Conservation (phyloP, 2,797 vertebrate species). For the Yasuhikotakia modesta region DNA sequence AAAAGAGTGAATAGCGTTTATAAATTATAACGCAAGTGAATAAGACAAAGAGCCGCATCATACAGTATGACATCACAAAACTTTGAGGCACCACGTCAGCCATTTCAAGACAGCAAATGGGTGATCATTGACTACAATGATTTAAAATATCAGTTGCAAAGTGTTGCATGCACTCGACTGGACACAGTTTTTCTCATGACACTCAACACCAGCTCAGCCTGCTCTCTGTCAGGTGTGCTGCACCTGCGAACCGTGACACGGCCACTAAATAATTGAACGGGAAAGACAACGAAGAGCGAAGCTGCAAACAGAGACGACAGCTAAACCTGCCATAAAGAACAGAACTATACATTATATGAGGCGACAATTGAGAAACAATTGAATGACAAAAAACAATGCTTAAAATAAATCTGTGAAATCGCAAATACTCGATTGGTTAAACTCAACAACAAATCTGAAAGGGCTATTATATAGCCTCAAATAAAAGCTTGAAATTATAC, state of each 20-base stretch:
- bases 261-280: slow-evolving; percentile 35
- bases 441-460: not conserved
- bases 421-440: not conserved
- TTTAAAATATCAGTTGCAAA: not conserved
- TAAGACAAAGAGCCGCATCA: slow-evolving; percentile 43
- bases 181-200: not conserved
- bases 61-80: slow-evolving; percentile 30
- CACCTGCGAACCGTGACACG: slow-evolving; percentile 37
- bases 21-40: slow-evolving; percentile 56
- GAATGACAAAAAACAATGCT: slow-evolving; percentile 1
- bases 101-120: too few species aligned
- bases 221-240: slow-evolving; percentile 30
- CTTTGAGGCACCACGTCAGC: not conserved
- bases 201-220: not conserved
- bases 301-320: not conserved
- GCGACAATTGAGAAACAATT: not conserved
- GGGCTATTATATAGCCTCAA: not conserved
- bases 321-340: not conserved
- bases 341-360: not conserved
- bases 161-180: not conserved
- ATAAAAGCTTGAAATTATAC: not conserved
- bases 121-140: not conserved
- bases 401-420: not conserved
- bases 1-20: slow-evolving; percentile 55
- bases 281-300: slow-evolving; percentile 4